Percentiles rank a stretch among this genome's conserved stretches.
Conservation (phyloP, 2,113 vertebrate species). For the Eretmochelys imbricata region DNA sequence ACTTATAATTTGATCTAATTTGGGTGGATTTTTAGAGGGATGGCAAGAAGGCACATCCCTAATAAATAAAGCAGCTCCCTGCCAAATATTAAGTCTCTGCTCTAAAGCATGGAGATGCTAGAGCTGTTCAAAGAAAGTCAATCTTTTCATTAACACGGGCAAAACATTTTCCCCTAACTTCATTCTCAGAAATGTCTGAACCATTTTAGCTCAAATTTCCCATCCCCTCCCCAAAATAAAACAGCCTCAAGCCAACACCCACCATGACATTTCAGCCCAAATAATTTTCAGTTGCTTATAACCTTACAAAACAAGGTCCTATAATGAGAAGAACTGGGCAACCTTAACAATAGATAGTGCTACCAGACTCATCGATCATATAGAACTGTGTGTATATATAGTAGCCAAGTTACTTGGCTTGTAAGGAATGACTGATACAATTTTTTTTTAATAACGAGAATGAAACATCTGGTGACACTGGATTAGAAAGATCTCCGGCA, state of each 20-base stretch:
- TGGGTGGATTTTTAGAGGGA: neutral
- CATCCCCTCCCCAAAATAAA: neutral
- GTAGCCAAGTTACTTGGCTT: neutral
- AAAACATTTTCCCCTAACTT: neutral
- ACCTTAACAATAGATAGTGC: neutral
- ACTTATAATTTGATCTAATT: neutral
- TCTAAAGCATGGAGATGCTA: neutral
- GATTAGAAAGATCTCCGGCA: neutral
- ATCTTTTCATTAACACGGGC: neutral
- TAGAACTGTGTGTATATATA: neutral
- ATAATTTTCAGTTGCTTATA: neutral
- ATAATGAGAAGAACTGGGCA: neutral
- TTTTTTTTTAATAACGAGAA: no score
- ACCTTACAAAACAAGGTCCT: neutral
- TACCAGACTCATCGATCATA: neutral
- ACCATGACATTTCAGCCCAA: neutral
- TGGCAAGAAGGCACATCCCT: neutral
- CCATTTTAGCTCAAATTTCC: neutral
- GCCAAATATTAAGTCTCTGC: neutral
- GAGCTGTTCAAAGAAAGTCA: accelerated
- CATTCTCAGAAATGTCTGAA: neutral
- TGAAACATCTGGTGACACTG: neutral
- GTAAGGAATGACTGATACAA: no score
- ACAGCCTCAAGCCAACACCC: neutral
- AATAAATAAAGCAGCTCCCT: neutral